Evolutionary conservation across 2,888 invertebrate genomes (phyloP).

Genomic region (Eueremaeus valkanovi): DNA sequence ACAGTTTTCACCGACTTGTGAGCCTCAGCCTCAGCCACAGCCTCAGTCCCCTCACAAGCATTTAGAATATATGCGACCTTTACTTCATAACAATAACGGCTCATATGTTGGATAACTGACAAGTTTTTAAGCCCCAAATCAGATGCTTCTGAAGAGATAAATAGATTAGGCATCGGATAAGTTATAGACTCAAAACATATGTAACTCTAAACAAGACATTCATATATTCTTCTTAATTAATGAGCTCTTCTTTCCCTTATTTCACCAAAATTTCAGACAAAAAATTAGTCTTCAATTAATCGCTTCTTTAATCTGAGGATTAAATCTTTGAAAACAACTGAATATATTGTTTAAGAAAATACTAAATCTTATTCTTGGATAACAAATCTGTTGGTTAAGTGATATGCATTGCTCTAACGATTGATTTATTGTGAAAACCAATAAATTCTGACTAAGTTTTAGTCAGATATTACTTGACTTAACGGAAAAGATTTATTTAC

Average conservation of each 20-base stretch:
- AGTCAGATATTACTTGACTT: not conserved
- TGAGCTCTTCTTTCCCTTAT: not conserved
- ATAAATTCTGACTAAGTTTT: too few species aligned
- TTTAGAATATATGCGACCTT: constrained; percentile 6
- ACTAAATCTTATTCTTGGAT: not conserved
- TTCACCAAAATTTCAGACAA: not conserved
- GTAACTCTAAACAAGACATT: constrained; percentile 26
- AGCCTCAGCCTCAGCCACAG: not conserved
- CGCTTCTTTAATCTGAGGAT: not conserved
- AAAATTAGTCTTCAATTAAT: constrained; percentile 12
- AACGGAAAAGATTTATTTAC: too few species aligned
- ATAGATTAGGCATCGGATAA: constrained; percentile 12
- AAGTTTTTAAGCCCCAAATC: constrained; percentile 17
- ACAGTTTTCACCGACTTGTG: constrained; percentile 2
- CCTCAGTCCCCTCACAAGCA: not conserved
- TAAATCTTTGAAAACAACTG: not conserved
- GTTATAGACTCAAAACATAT: not conserved
- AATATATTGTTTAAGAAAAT: not conserved
- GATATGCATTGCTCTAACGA: too few species aligned
- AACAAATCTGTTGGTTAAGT: not conserved
- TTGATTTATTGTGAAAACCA: too few species aligned
- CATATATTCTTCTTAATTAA: not conserved
- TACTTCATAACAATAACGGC: not conserved
- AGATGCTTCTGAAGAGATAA: not conserved
- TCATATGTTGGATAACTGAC: constrained; percentile 22